Base-by-base conservation (phyloP, 2,797 vertebrate species). In the Centropyge bicolor region DNA sequence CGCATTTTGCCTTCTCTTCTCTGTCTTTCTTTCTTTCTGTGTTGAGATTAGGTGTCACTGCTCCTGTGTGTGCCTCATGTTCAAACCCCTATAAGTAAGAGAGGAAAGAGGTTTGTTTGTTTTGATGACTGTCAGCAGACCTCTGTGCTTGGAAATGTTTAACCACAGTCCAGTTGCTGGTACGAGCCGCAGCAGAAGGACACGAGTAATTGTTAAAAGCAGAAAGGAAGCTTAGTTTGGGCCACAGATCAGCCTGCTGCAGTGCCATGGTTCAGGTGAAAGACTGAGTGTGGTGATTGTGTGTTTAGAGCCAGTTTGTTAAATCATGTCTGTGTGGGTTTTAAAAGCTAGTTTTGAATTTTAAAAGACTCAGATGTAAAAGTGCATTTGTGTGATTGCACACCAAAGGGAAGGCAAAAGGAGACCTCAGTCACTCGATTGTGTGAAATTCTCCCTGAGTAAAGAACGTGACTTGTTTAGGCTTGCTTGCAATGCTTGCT, bases 401-500 rank as follows among this genome's bases (percentile, higher is more conserved):
- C 54, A n/a, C 14, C 27, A 36, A 76, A 79, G 56, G 84, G 64
- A 62, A 88, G 67, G 65, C 60, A 70, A 91, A 94, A 94, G 89
- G 92, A 94, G 95, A 94, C 80, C 83, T 88, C 82, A 84, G 89
- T 86, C 92, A 89, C 92, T 94, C 91, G 89, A 82, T 91, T 94
- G 95, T 93, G 95, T 90, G 95, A 95, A 96, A 96, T 95, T 91
- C 93, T 91, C 93, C 90, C 90, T 55, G 91, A 94, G 95, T 94
- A 94, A 94, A 95, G 92, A 95, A 95, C 93, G 82, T 93, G 94
- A 96, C 97, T 96, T 97, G 97, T 97, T 95, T 92, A 93, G 96
- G 96, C 97, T 96, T 96, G 97, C 95, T 96, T 94, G 94, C 94
- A 95, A 95, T 95, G 96, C 94, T 94, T 96, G 95, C 95, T 96